A percentile compares a stretch with the other conserved stretches of the same genome.
Evolutionary conservation across 2,113 vertebrate species (phyloP).

Genomic region (Istiophorus platypterus): DNA sequence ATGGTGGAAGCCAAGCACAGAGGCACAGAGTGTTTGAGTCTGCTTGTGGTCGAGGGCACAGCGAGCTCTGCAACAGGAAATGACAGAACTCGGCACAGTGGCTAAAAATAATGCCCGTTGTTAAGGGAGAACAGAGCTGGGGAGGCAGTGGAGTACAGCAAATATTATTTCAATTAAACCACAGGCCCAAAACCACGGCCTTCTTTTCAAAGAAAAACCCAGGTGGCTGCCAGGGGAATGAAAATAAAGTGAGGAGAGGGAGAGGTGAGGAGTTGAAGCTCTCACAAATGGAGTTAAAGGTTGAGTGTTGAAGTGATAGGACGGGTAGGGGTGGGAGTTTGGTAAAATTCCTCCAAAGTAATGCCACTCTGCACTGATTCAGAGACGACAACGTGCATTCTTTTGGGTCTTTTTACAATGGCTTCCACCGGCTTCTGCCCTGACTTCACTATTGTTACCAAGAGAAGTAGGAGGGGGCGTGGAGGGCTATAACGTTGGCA

Average conservation of each 20-base stretch:
- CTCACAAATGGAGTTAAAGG: slow-evolving; percentile 49
- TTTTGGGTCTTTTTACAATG: slow-evolving; percentile 42
- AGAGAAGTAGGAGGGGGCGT: slow-evolving; percentile 32
- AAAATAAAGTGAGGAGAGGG: slow-evolving; percentile 25
- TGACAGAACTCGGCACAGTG: slow-evolving; percentile 77
- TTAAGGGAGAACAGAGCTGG: slow-evolving; percentile 79
- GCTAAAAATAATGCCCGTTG: slow-evolving; percentile 85
- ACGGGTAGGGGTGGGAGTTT: slow-evolving; percentile 23
- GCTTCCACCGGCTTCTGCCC: slow-evolving; percentile 32
- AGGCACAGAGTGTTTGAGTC: slow-evolving; percentile 40
- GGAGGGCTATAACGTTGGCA: slow-evolving; percentile 63
- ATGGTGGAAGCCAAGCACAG: slow-evolving; percentile 36
- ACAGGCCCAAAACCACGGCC: slow-evolving; percentile 66
- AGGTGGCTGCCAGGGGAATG: slow-evolving; percentile 52
- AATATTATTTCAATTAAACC: slow-evolving; percentile 86
- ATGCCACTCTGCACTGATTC: slow-evolving; percentile 55
- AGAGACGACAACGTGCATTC: slow-evolving; percentile 35
- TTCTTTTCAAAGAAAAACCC: slow-evolving; percentile 67
- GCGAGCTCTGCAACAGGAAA: slow-evolving; percentile 79
- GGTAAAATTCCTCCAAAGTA: slow-evolving; percentile 54
- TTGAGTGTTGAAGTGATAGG: slow-evolving; percentile 48
- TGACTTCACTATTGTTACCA: slow-evolving; percentile 65
- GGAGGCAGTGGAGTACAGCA: slow-evolving; percentile 79
- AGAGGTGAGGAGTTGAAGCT: slow-evolving; percentile 52
- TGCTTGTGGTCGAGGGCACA: slow-evolving; percentile 53